Base-by-base conservation (phyloP, 2,797 vertebrate species). In the Hydrocynus forskahlii region DNA sequence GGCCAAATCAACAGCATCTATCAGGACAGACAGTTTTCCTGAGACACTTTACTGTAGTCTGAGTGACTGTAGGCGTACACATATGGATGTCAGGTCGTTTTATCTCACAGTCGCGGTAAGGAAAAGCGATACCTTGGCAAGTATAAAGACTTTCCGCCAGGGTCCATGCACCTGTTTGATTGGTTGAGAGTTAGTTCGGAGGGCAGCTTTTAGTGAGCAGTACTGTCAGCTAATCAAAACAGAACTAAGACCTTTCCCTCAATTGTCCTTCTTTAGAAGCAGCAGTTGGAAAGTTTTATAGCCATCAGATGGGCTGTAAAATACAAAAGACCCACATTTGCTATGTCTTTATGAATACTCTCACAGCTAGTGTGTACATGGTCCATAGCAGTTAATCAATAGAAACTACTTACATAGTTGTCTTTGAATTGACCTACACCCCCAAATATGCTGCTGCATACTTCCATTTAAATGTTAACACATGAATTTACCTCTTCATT, bases 1-100 rank as follows among this genome's bases (percentile, higher is more conserved):
- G 82, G 84, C 78, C 83, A 87, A 84, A 84, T 86, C 83, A 90
- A 86, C 82, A 84, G 74, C 62, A 88, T 84, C 86, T 62, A 87
- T 87, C 86, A 80, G 79, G 60, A 75, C 52, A 79, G 83, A 83
- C 83, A 81, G 80, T 71, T 84, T 83, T 71, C 60, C 66, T 77
- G 79, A 76, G 54, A 82, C 79, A 76, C 50, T 50, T 63, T 72
- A 25, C 43, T 82, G 84, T 66, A 68, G 76, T 79, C 69, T 80
- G 35, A 69, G 66, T 43, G 40, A 76, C 25, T 64, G 19, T 40
- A 77, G 73, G 63, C 69, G 13, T 43, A 71, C 23, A 79, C 73
- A 62, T 35, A 83, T 14, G 71, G 83, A 83, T 79, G 72, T 83
- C 57, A 81, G 63, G 57, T 79, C 67, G 68, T 77, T 38, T 38